Conservation (phyloP, 2,797 vertebrate species). For the Melanotaenia nigrans region DNA sequence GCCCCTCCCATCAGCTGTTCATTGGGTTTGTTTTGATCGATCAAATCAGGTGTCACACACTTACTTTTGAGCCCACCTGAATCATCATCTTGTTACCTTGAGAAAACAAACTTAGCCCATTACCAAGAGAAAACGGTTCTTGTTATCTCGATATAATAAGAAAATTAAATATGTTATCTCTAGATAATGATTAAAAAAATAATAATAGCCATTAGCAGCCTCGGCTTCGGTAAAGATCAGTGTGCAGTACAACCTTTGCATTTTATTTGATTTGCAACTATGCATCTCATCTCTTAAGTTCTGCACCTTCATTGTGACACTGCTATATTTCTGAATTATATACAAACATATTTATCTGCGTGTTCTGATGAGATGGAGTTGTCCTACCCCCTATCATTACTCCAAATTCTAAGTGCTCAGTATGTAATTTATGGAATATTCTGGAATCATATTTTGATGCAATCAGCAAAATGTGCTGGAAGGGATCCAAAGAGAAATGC, state of each 20-base stretch:
- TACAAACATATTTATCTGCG: background rate
- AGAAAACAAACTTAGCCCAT: too few species aligned
- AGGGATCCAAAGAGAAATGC: constrained; percentile 30
- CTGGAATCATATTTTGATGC: constrained; percentile 25
- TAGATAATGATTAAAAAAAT: too few species aligned
- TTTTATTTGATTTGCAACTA: background rate
- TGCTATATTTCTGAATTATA: background rate
- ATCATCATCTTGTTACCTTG: too few species aligned
- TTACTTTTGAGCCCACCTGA: too few species aligned
- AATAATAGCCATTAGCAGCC: too few species aligned
- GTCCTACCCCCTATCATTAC: background rate
- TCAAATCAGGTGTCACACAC: too few species aligned
- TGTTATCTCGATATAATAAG: too few species aligned
- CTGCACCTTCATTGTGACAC: background rate
- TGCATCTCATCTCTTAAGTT: background rate
- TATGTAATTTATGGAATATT: constrained; percentile 34
- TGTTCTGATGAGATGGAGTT: background rate
- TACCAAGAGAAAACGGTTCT: too few species aligned
- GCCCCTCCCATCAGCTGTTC: too few species aligned
- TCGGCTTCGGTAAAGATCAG: background rate
- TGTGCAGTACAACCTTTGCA: background rate
- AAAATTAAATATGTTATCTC: too few species aligned
- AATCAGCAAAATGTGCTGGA: constrained; percentile 46
- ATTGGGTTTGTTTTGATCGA: too few species aligned
- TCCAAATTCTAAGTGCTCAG: constrained; percentile 9